These are phyloP conservation scores for Sinohyriopsis cumingii DNA, from an alignment of 2,888 invertebrate species.

Conservation along the genomic window DNA sequence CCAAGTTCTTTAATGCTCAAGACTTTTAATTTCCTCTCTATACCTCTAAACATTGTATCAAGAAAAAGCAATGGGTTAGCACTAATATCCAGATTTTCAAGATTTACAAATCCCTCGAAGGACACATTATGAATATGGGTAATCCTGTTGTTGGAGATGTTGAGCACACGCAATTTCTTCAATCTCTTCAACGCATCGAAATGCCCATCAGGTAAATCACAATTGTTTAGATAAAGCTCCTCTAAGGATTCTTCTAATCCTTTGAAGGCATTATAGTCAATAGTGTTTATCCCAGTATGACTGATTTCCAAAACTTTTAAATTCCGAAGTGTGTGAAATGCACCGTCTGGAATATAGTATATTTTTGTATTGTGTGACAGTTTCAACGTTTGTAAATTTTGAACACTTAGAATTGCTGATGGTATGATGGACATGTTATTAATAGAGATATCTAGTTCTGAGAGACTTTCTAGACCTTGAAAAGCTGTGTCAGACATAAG, in stretches of 20 bases:
- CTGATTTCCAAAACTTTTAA: constrained; percentile 28
- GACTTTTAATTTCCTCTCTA: constrained; percentile 25
- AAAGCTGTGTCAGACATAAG: constrained; percentile 19
- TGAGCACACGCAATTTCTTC: constrained; percentile 14
- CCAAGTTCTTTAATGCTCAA: constrained; percentile 23
- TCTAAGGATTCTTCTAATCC: constrained; percentile 27
- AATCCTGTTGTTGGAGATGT: constrained; percentile 36
- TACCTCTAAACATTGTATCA: constrained; percentile 33
- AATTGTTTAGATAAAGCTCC: constrained; percentile 19
- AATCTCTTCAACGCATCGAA: constrained; percentile 25
- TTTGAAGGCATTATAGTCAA: constrained; percentile 19
- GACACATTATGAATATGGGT: constrained; percentile 38
- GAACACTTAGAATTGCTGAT: constrained; percentile 19
- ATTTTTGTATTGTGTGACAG: constrained; percentile 25
- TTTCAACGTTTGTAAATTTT: constrained; percentile 19
- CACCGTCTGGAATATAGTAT: constrained; percentile 28
- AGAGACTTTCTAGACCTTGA: constrained; percentile 18
- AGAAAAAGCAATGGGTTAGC: constrained; percentile 28
- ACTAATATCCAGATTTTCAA: constrained; percentile 33
- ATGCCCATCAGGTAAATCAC: constrained; percentile 26
- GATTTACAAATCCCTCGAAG: constrained; percentile 27
- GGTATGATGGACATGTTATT: constrained; percentile 26
- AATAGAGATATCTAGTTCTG: constrained; percentile 30
- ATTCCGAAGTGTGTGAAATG: constrained; percentile 19
- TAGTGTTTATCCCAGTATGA: constrained; percentile 23